Evolutionary conservation across 1,140 invertebrate species (phyloP), one percentile per base, ranked within the genome.

Genomic region (Conus betulinus): DNA sequence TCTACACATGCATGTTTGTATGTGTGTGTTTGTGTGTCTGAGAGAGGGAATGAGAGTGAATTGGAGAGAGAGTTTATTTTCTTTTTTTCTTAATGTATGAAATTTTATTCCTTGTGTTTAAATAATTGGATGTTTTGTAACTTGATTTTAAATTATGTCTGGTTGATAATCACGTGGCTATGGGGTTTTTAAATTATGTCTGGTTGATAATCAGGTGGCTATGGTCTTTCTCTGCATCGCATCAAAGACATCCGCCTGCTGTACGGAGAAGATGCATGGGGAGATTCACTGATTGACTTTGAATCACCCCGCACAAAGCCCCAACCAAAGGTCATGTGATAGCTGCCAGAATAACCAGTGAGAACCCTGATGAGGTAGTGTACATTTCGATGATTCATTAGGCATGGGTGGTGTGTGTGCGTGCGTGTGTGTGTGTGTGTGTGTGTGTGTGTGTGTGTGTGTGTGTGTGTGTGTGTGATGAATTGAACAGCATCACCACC

Each of bases 331-430:
- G 99, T 17, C 99, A 99, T 95, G 99, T 99, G 13, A 99, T 99
- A 93, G 99, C 99, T 8, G 99, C 99, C 15, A 97, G 99, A 92
- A 99, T 99, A 88, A 99, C 99, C 1, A 99, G 98, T 90, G 99
- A 99, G 96, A 99, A 99, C 96, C 99, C 99, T 3, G 99, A 99
- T 94, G 99, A 97, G 98, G 97, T 97, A 93, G 91, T 87, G 17
- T 55, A 10, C 53, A 60, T 15, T 15, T 39, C 3, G 84, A 94
- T 95, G 91, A 93, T 15, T 23, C 55, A 57, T 8, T 52, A 8
- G 3, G 23, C 57, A 11, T 60, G 57, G 0, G 8, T 60, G 57
- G 7, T 10, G 83, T n/a, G 83, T 84, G 60, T 87, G 60, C n/a
- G n/a, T 60, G 57, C 4, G 8, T 60, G 57, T 23, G 7, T 10